Evolutionary conservation across 2,113 vertebrate species (phyloP), one percentile per base, ranked within the genome.

Genomic region (Ascaphus truei): DNA sequence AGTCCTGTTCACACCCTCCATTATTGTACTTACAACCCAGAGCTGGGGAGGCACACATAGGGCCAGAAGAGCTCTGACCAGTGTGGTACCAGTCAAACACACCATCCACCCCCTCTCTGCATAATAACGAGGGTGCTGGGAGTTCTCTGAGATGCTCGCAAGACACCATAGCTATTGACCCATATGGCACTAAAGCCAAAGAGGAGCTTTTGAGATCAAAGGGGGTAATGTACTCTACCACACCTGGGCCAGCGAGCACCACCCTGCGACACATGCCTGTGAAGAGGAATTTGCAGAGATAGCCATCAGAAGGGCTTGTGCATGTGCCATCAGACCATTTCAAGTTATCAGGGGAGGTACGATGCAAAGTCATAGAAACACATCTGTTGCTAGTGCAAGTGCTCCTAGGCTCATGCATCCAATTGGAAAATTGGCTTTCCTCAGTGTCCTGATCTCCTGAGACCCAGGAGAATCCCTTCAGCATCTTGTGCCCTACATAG

Each of bases 281-380:
- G 61, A 90, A 91, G 75, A 62, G 86, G 77, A 91, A 92, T 59
- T 90, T 90, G 83, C 90, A 92, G 66, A 92, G 61, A 36, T 86
- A 91, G 31, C 86, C 87, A 0, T 85, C 76, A 0, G 1, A 3
- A 0, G 2, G 1, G 2, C 0, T 1, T 1, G 78, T 71, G 36
- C 89, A 89, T 0, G 43, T 7, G 0, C 74, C 37, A 5, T 85
- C 85, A 0, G 27, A n/a, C 90, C 90, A 92, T 30, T 61, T 81
- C 48, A 8, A 23, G 37, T 41, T 41, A 11, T 64, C 29, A 0
- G 37, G 3, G 13, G 22, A 4, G 1, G 5, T 1, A 45, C 10
- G 0, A 7, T 33, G 1, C 2, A 77, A 47, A 7, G 75, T 36
- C 1, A 72, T 33, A 34, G 73, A 58, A 33, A 77, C 88, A 0